Base-by-base conservation (phyloP, 2,888 invertebrate genomes). In the Drosophila peninsularis region DNA sequence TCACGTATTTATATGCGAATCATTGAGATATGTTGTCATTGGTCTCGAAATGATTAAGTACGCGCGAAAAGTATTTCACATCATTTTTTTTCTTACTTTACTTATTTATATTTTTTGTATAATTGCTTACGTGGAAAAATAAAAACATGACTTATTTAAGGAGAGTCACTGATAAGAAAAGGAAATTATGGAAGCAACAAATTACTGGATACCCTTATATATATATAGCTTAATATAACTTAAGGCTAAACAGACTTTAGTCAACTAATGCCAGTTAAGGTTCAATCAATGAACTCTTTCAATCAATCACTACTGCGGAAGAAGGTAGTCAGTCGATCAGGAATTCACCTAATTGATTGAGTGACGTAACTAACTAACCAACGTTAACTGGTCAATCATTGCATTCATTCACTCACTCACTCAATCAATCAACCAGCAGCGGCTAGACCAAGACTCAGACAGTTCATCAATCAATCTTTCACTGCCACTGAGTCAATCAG, bases 81-180 rank as follows among this genome's bases (percentile, higher is more conserved):
- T 56, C n/a, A 19, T 24, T 56, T 56, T 56, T 53, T 56, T 27
- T 19, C 21, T 41, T 37, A 13, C 24, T 42, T 42, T 10, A n/a
- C 19, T 21, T 53, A 42, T 17, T 55, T 60, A 61, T 49, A 34
- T 55, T 60, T 55, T 54, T 42, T 7, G 44, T 87, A 75, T 83
- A 80, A 83, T 87, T 87, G 84, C 54, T 70, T 62, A 74, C 62
- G 71, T 44, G 57, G 73, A 69, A 70, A 64, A 57, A 47, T 30
- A 11, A 54, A 62, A 57, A 39, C 41, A 24, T 34, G 52, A 39
- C 57, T 45, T 37, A 30, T 54, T 60, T 49, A 45, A 60, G 68
- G 39, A 42, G 56, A 67, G 63, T 34, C 24, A 11, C 3, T 21
- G 24, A n/a, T 52, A 24, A 32, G 5, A 14, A 1, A 5, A 17